phyloP scores from a whole-genome alignment of 2,113 vertebrate species.

The Anseranas semipalmata region DNA sequence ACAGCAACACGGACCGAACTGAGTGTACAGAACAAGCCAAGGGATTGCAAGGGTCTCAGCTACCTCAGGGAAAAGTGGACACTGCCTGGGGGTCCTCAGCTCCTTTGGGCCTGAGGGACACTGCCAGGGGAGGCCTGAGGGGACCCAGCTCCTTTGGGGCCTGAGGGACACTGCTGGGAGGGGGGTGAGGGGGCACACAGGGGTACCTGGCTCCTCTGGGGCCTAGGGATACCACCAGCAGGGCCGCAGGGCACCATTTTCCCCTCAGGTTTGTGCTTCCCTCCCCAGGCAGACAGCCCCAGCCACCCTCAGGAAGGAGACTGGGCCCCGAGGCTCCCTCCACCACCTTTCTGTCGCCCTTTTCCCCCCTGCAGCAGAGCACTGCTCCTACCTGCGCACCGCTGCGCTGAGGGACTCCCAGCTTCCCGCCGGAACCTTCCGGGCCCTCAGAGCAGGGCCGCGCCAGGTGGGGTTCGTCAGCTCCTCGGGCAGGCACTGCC shows the following conservation, averaged over 20 bases:
- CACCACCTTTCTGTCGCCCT: too few species aligned
- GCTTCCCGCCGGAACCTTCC: not conserved
- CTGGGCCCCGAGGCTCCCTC: not conserved
- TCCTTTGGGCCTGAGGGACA: not conserved
- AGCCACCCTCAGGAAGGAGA: too few species aligned
- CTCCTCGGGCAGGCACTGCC: not conserved
- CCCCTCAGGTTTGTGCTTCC: too few species aligned
- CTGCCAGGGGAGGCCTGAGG: not conserved
- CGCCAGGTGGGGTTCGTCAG: too few species aligned
- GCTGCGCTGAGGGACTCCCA: fast-evolving
- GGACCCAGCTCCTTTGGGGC: not conserved
- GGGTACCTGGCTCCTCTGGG: not conserved
- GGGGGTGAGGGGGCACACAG: too few species aligned
- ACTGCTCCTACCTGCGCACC: fast-evolving
- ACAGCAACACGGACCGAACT: fast-evolving
- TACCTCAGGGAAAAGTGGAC: not conserved
- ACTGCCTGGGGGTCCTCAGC: not conserved
- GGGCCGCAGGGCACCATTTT: fast-evolving
- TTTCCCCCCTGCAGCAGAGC: fast-evolving
- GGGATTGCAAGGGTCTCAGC: not conserved
- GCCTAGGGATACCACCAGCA: too few species aligned
- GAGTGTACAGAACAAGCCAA: fast-evolving
- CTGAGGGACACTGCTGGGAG: not conserved
- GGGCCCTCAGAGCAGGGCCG: not conserved
- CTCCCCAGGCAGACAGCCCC: not conserved